Base-by-base conservation (phyloP, 30 jellyfish, hydroid and myxozoan genomes). In the Mastigias papua region DNA sequence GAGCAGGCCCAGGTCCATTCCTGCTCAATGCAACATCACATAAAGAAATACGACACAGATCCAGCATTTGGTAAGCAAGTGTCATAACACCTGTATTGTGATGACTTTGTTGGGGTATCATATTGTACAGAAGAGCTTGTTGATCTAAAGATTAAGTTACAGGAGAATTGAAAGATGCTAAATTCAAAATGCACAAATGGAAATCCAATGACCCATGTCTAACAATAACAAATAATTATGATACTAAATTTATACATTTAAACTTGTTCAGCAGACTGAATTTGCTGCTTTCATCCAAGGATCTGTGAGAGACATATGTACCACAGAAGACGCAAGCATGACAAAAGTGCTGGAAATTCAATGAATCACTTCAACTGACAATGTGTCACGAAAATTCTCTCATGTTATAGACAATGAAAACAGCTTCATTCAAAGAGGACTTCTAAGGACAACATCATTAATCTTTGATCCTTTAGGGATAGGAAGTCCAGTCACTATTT, bases 1-100 rank as follows among this genome's bases (percentile, higher is more conserved):
- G 76, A 30, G 75, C 67, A 65, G 73, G 77, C 19, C 48, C 92
- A 48, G 33, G 89, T 48, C 92, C 89, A 25, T 82, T 82, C 76
- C 76, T 82, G 37, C 90, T 82, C 34, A 62, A 54, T 34, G 92
- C 92, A 63, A 69, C 78, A 20, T 13, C 92, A 82, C 76, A 23
- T 82, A 30, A 28, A 29, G 57, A 37, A 13, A 26, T 76, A 34
- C 48, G 34, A 48, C 60, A 46, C 25, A 16, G 89, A 69, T 34
- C 89, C 88, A 48, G 88, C 33, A 54, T 76, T 82, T 15, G 81
- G 42, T 19, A 54, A 37, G 20, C 4, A 67, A 69, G 76, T 65
- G 8, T 26, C 22, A 19, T 27, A 69, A 80, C 66, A 79, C 19
- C 10, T 82, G n/a, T 82, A 65, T 54, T 87, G 58, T 32, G 92